Evolutionary conservation across 2,113 vertebrate species (phyloP).

Genomic region (Rhadina sibilatrix): DNA sequence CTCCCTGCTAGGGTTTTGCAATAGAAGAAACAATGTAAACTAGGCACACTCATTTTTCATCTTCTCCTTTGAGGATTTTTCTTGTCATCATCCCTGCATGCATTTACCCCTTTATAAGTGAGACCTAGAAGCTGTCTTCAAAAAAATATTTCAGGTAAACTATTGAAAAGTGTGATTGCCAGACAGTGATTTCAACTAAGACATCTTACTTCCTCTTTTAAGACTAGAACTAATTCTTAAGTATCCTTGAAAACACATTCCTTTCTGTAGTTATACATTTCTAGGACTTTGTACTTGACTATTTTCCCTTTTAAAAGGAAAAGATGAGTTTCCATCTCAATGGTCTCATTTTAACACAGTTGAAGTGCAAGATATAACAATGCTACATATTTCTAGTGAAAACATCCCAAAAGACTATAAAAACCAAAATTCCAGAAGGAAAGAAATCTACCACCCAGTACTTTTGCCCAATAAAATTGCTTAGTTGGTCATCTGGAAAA

Average conservation of each 20-base stretch:
- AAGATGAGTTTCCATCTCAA: not conserved
- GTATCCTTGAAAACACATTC: slow-evolving; percentile 40
- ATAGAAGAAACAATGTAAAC: slow-evolving; percentile 62
- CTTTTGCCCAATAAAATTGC: not conserved
- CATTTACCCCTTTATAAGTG: slow-evolving; percentile 36
- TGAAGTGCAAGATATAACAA: not conserved
- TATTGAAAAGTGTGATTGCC: not conserved
- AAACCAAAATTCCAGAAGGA: not conserved
- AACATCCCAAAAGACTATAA: not conserved
- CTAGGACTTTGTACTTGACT: not conserved
- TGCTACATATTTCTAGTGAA: not conserved
- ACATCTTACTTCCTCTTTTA: slow-evolving; percentile 53
- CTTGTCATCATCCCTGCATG: slow-evolving; percentile 57
- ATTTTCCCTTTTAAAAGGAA: not conserved
- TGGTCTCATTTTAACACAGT: not conserved
- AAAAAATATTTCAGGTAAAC: not conserved
- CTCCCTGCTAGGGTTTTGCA: slow-evolving; percentile 57
- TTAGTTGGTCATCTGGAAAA: not conserved
- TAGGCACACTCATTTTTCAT: slow-evolving; percentile 55
- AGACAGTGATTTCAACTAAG: slow-evolving; percentile 36
- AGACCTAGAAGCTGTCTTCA: slow-evolving; percentile 44
- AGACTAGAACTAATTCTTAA: slow-evolving; percentile 54
- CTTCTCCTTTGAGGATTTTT: slow-evolving; percentile 39
- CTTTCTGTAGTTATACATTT: not conserved
- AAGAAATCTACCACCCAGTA: not conserved